A percentile compares a stretch with the other conserved stretches of the same genome.
Evolutionary conservation across 2,888 invertebrate genomes (phyloP).

Genomic region (Empis livida): DNA sequence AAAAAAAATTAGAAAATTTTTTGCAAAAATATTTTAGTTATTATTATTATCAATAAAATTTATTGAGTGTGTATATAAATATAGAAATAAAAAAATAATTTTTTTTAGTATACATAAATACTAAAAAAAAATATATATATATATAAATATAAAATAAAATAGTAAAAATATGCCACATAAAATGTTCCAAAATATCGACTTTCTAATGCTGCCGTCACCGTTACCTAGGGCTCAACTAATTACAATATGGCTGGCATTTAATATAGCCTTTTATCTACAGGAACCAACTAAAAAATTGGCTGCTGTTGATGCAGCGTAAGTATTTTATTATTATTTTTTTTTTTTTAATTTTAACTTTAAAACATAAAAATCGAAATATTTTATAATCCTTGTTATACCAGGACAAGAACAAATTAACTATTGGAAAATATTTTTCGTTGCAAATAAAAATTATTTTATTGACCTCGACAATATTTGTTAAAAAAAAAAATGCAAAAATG

Average conservation of each 20-base stretch:
- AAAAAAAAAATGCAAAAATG: too few relatives aligned
- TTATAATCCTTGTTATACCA: too few relatives aligned
- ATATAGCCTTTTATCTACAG: slow-evolving; percentile 34
- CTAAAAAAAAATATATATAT: slow-evolving; percentile 1
- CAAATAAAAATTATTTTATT: too few relatives aligned
- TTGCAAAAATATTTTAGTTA: background rate
- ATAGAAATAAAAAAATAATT: background rate
- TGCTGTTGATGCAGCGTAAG: slow-evolving; percentile 37
- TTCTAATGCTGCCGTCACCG: slow-evolving; percentile 10
- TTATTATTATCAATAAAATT: too few relatives aligned
- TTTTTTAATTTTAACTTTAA: too few relatives aligned
- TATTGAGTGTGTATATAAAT: background rate
- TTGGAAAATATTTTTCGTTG: too few relatives aligned
- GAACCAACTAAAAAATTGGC: slow-evolving; percentile 28
- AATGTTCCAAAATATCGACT: slow-evolving; percentile 11
- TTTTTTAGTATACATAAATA: background rate
- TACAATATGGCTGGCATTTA: slow-evolving; percentile 35
- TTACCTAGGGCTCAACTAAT: slow-evolving; percentile 29
- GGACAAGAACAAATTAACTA: too few relatives aligned
- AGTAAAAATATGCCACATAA: slow-evolving; percentile 3
- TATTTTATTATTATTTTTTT: slow-evolving; percentile 9
- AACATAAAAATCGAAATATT: too few relatives aligned
- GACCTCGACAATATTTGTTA: too few relatives aligned
- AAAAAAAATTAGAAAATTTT: too few relatives aligned
- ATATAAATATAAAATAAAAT: background rate